Evolutionary conservation across 1,140 invertebrate species (phyloP).

Genomic region (Phocides pigmalion): DNA sequence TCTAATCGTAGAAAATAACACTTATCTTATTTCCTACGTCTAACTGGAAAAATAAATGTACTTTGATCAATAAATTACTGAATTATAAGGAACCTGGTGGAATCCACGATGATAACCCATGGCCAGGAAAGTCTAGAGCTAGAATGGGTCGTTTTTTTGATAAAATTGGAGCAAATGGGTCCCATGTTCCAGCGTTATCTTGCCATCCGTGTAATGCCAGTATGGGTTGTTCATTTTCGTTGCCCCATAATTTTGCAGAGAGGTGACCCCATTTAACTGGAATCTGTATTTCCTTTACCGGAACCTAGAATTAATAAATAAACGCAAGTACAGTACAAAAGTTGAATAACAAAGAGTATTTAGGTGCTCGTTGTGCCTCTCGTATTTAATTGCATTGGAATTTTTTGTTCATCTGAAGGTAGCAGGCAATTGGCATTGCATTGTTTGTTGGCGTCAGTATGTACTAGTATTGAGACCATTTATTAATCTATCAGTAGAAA

Average conservation of each 20-base stretch:
- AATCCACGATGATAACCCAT: constrained; percentile 88
- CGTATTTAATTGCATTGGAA: too few relatives aligned
- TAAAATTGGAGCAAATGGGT: constrained; percentile 86
- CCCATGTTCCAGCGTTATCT: constrained; percentile 90
- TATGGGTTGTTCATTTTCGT: constrained; percentile 85
- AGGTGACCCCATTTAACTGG: constrained; percentile 88
- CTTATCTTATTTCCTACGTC: too few relatives aligned
- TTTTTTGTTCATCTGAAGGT: too few relatives aligned
- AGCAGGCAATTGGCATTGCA: too few relatives aligned
- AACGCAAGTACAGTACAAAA: neutral
- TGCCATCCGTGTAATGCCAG: constrained; percentile 91
- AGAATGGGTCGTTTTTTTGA: constrained; percentile 85
- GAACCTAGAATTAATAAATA: constrained; percentile 54
- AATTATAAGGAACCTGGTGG: constrained; percentile 80
- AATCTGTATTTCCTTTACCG: constrained; percentile 87
- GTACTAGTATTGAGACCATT: too few relatives aligned
- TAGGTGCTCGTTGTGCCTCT: too few relatives aligned
- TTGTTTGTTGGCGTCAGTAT: too few relatives aligned
- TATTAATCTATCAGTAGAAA: too few relatives aligned
- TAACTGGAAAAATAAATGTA: too few relatives aligned
- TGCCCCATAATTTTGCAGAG: constrained; percentile 89
- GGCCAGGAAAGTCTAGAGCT: constrained; percentile 89
- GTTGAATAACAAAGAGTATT: neutral
- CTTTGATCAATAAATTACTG: neutral
- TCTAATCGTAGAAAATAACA: too few relatives aligned